Percentiles rank a stretch among this genome's conserved stretches.
Conservation (phyloP, 2,888 invertebrate genomes). For the Eubasilissa splendida region DNA sequence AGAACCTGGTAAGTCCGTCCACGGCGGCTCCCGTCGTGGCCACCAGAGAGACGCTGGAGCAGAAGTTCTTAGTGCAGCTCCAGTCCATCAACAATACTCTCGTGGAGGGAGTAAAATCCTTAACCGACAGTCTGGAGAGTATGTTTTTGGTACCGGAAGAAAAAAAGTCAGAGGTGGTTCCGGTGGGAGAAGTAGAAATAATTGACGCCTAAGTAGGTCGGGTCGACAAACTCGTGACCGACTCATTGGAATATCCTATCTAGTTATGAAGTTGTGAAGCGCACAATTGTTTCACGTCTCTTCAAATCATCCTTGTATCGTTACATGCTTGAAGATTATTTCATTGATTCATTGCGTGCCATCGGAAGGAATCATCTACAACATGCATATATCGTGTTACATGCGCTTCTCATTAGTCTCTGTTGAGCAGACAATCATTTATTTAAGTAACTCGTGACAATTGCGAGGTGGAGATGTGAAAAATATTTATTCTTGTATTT, state of each 20-base stretch:
- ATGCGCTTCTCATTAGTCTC: too few species aligned
- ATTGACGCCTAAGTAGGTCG: conserved; percentile 32
- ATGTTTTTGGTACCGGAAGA: background rate
- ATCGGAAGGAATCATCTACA: too few species aligned
- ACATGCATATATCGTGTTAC: too few species aligned
- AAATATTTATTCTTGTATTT: too few species aligned
- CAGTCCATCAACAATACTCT: conserved; percentile 42
- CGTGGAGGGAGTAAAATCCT: conserved; percentile 33
- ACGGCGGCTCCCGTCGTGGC: background rate
- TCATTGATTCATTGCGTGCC: too few species aligned
- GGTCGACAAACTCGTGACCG: background rate
- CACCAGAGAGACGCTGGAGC: conserved; percentile 18
- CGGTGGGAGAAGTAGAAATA: conserved; percentile 5
- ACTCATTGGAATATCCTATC: background rate
- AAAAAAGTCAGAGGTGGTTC: background rate
- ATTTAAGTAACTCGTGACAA: too few species aligned
- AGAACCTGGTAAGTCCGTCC: conserved; percentile 8
- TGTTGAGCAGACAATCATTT: too few species aligned
- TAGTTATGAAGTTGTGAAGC: too few species aligned
- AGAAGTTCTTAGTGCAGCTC: conserved; percentile 35
- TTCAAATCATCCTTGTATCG: too few species aligned
- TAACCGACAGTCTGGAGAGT: conserved; percentile 15
- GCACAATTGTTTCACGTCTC: too few species aligned
- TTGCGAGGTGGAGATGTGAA: too few species aligned
- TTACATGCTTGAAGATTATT: too few species aligned